A percentile compares a stretch with the other conserved stretches of the same genome.
phyloP scores from a whole-genome alignment of 2,113 vertebrate species.

The Heliornis fulica region DNA sequence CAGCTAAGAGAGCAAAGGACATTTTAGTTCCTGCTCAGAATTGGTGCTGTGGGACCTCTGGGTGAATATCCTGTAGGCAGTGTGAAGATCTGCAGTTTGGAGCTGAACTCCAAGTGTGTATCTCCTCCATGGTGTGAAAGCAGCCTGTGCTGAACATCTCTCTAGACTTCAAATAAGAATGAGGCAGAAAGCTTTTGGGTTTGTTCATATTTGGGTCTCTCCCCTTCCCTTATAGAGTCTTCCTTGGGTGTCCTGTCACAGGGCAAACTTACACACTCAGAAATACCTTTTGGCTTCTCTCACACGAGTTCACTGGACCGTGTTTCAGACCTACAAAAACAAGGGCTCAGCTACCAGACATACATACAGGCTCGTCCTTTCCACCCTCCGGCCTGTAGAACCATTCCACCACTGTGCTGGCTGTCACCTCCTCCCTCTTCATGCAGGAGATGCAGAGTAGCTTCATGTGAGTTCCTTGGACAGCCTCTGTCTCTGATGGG shows the following conservation, averaged over 20 bases:
- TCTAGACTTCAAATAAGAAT: neutral
- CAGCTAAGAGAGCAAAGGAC: neutral
- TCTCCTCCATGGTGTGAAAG: neutral
- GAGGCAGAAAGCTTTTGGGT: neutral
- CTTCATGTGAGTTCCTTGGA: conserved; percentile 85
- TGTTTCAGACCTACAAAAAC: neutral
- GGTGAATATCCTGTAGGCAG: neutral
- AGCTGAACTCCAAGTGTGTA: neutral
- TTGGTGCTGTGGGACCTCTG: neutral
- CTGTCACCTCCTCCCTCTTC: conserved; percentile 90
- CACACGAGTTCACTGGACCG: neutral
- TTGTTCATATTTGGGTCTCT: neutral
- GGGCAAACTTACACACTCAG: neutral
- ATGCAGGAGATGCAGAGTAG: conserved; percentile 93
- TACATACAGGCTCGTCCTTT: conserved; percentile 79
- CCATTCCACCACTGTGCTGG: conserved; percentile 87
- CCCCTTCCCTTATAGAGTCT: neutral
- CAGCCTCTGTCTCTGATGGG: conserved; percentile 85
- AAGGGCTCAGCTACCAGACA: neutral
- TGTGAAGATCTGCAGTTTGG: neutral
- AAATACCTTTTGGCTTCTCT: neutral
- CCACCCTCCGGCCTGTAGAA: conserved; percentile 76
- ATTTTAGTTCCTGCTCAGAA: neutral
- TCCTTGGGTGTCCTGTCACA: neutral
- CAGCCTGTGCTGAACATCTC: neutral